These are phyloP conservation scores for Myotis vivesi DNA, from an alignment of 2,797 vertebrate genomes.

Conservation along the genomic window DNA sequence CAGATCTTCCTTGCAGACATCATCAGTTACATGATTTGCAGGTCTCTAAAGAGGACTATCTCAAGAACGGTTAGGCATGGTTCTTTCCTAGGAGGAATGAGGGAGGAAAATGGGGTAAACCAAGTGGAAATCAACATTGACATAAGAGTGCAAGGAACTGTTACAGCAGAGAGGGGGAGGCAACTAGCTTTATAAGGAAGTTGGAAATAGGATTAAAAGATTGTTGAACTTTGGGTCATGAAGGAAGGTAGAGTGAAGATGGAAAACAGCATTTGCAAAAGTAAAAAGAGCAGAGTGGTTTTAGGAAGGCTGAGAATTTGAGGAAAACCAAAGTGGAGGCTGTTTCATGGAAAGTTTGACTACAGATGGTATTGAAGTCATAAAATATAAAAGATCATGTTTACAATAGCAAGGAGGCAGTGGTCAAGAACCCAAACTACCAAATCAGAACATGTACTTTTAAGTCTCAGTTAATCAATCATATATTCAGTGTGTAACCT, in stretches of 20 bases:
- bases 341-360: neutral
- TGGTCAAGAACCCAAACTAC: neutral
- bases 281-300: neutral
- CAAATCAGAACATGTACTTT: neutral
- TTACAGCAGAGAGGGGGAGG: neutral
- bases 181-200: neutral
- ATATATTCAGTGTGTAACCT: neutral
- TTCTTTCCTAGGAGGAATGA: neutral
- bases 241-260: neutral
- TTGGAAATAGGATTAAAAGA: neutral
- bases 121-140: neutral
- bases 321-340: neutral
- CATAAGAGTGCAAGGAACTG: neutral
- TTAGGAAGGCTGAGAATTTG: slow-evolving; percentile 4
- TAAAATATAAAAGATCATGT: neutral
- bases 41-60: neutral
- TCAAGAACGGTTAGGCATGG: neutral
- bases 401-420: neutral
- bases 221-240: neutral
- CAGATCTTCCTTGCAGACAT: neutral
- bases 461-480: neutral
- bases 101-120: neutral
- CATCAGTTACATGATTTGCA: neutral
- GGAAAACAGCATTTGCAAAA: slow-evolving; percentile 4
- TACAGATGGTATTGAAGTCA: neutral